Base-by-base conservation (phyloP, 1,140 invertebrate genomes). In the Musca vetustissima region DNA sequence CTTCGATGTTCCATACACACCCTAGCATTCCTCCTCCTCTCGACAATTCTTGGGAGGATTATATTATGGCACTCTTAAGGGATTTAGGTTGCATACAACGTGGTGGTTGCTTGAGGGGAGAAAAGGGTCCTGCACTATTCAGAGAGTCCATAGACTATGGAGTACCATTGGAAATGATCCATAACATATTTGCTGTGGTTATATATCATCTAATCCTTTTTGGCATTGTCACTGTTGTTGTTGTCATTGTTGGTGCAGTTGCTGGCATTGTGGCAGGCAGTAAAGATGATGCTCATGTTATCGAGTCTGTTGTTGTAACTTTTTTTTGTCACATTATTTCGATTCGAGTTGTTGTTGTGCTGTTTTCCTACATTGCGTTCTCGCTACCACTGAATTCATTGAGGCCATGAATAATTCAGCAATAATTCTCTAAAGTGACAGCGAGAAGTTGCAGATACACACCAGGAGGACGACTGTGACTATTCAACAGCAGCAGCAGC, bases 341-440 rank as follows among this genome's bases (percentile, higher is more conserved):
- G 52, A 22, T 11, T 22, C 52, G 19, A 3, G 11, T 55, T 55
- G 52, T 55, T 43, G 4, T 1, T 43, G 4, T 43, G 6, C 13
- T 43, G 6, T 43, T 43, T 43, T 43, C 13, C 28, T 28, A 43
- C 36, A 43, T 43, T 43, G 36, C 36, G 36, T 43, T 43, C 36
- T 13, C 4, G 36, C 36, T 43, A 8, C 36, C 36, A 43, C 36
- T 11, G 22, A 55, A 55, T 55, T 55, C 52, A 22, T 55, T 43
- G 36, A 43, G 36, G 24, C 19, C 52, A 55, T 55, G 52, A 55
- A 55, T 55, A 55, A 55, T 55, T 55, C 21, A 55, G 21, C 52
- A 24, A 55, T 55, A 55, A 55, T 55, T 55, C 52, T 55, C 52
- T 55, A 55, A 55, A 55, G 52, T 55, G 52, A 55, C 52, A 55